Conservation (phyloP, 1,140 invertebrate genomes). For the Acarapis woodi region DNA sequence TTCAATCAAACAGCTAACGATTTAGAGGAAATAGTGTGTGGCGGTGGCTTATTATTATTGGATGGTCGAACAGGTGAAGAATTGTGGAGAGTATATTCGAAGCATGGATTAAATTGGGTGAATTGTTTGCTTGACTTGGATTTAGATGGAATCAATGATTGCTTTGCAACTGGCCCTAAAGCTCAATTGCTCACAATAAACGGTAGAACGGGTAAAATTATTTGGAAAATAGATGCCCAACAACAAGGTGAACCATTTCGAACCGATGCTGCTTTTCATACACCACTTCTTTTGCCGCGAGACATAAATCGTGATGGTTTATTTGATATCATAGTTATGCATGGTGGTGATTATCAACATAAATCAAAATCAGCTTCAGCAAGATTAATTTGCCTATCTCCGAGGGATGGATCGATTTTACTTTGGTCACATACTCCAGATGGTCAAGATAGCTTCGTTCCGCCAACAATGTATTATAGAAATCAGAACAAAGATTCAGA, state of each 20-base stretch:
- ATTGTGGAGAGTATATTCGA: slow-evolving; percentile 42
- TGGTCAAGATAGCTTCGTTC: neutral
- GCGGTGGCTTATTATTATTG: slow-evolving; percentile 42
- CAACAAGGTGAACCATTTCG: slow-evolving; percentile 8
- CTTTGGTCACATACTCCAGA: neutral
- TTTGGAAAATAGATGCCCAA: slow-evolving; percentile 4
- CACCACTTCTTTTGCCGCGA: slow-evolving; percentile 30
- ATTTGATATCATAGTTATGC: slow-evolving; percentile 36
- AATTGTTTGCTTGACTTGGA: slow-evolving; percentile 43
- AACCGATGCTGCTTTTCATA: slow-evolving; percentile 21
- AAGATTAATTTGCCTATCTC: slow-evolving; percentile 7
- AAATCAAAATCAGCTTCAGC: slow-evolving; percentile 16
- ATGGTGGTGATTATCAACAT: slow-evolving; percentile 26
- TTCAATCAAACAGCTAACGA: slow-evolving; percentile 26
- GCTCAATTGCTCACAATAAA: slow-evolving; percentile 10
- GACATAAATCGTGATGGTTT: slow-evolving; percentile 40
- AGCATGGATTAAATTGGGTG: slow-evolving; percentile 38
- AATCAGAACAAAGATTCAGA: slow-evolving; percentile 14
- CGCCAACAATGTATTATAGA: neutral
- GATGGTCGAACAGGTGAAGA: slow-evolving; percentile 35
- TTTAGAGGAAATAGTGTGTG: slow-evolving; percentile 21
- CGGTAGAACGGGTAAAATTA: slow-evolving; percentile 2
- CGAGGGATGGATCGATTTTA: slow-evolving; percentile 7
- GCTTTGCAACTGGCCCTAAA: slow-evolving; percentile 30
- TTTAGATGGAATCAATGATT: slow-evolving; percentile 35